These are phyloP conservation scores for Rhadinocentrus ornatus DNA, from an alignment of 2,797 vertebrate species.

Conservation along the genomic window DNA sequence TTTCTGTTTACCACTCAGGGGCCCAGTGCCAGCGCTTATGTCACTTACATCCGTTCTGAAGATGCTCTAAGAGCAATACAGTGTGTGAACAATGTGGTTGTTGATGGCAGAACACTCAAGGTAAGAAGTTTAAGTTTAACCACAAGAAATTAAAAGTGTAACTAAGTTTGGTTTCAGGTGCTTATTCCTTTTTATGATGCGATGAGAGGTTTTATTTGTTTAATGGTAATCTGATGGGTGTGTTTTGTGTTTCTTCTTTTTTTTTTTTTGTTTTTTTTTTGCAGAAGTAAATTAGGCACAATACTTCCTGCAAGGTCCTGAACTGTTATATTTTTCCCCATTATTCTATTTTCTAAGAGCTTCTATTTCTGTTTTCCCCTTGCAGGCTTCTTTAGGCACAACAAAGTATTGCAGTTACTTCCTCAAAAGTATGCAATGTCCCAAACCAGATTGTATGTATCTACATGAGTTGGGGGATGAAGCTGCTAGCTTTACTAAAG, in stretches of 20 bases:
- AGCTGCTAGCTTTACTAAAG: constrained; percentile 99
- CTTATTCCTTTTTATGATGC: not conserved
- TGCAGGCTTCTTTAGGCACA: constrained; percentile 97
- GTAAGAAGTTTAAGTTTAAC: constrained; percentile 70
- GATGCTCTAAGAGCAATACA: constrained; percentile 99
- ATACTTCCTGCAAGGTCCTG: no score
- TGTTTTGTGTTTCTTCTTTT: not conserved
- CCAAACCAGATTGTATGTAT: constrained; percentile 99
- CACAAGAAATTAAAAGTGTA: not conserved
- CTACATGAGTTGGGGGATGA: constrained; percentile 97
- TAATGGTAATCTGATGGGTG: not conserved
- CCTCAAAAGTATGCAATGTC: constrained; percentile 99
- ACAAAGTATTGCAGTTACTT: constrained; percentile 99
- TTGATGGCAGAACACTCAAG: constrained; percentile 99
- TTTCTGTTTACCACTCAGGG: constrained; percentile 82
- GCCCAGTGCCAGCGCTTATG: constrained; percentile 98
- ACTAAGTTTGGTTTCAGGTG: constrained; percentile 2
- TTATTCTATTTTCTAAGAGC: not conserved
- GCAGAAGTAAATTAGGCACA: not conserved
- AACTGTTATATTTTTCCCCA: not conserved
- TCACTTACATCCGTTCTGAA: constrained; percentile 98
- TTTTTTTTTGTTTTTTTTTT: not conserved
- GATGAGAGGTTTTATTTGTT: not conserved
- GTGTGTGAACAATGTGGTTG: constrained; percentile 98
- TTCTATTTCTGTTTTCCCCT: constrained; percentile 16